These are phyloP conservation scores for Trichonephila clavata DNA, from an alignment of 1,140 invertebrate species.

Conservation along the genomic window DNA sequence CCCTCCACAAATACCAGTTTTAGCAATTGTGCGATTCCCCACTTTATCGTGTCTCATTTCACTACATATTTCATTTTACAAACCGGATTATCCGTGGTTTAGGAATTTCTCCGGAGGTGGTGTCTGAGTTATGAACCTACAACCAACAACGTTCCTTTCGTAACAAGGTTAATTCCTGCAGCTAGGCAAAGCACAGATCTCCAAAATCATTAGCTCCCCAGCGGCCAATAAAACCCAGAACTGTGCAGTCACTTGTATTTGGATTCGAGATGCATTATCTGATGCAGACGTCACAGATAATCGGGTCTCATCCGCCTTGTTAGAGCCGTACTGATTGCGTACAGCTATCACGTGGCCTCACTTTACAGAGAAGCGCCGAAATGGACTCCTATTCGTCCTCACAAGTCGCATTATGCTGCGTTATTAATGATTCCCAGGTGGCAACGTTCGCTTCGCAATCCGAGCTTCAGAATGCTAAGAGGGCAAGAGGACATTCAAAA, in stretches of 20 bases:
- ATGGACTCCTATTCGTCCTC: conserved; percentile 26
- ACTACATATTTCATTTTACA: neutral
- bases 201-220: conserved; percentile 26
- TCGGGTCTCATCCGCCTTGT: conserved; percentile 46
- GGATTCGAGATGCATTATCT: conserved; percentile 37
- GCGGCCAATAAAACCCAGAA: conserved; percentile 33
- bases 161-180: conserved; percentile 43
- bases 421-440: conserved; percentile 72
- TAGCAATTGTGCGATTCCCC: neutral
- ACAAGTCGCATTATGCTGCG: conserved; percentile 65
- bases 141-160: conserved; percentile 28
- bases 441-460: conserved; percentile 65
- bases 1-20: neutral
- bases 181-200: conserved; percentile 35
- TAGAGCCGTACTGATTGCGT: conserved; percentile 58
- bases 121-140: neutral
- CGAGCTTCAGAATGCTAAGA: conserved; percentile 55
- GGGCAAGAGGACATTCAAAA: conserved; percentile 8
- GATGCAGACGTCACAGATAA: conserved; percentile 53
- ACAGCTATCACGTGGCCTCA: conserved; percentile 44
- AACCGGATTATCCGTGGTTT: neutral
- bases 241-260: neutral
- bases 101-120: conserved; percentile 10
- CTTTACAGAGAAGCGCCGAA: conserved; percentile 44
- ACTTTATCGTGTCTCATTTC: neutral